Percentiles rank a stretch among this genome's conserved stretches.
Evolutionary conservation across 2,113 vertebrate species (phyloP).

Genomic region (Sorex fumeus): DNA sequence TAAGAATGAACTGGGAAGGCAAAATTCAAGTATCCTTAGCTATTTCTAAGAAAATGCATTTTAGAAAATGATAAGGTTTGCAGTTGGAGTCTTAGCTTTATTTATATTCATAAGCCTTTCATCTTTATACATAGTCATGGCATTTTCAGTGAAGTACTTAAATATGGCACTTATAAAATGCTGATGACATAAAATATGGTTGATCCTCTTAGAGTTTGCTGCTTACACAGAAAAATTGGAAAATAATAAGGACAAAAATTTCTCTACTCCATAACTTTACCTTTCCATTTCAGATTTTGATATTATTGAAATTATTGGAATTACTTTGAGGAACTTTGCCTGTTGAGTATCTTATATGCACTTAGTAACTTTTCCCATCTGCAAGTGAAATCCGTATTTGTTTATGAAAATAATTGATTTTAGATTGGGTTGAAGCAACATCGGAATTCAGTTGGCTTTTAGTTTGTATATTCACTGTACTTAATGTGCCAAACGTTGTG

Average conservation of each 20-base stretch:
- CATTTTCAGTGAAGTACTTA: slow-evolving; percentile 92
- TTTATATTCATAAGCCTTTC: slow-evolving; percentile 94
- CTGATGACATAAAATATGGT: slow-evolving; percentile 92
- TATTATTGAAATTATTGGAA: slow-evolving; percentile 86
- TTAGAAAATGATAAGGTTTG: slow-evolving; percentile 92
- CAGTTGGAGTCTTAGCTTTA: slow-evolving; percentile 92
- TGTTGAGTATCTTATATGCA: slow-evolving; percentile 81
- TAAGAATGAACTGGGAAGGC: slow-evolving; percentile 86
- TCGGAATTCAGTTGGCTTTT: slow-evolving; percentile 77
- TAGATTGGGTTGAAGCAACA: slow-evolving; percentile 80
- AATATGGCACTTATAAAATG: slow-evolving; percentile 92
- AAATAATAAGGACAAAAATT: slow-evolving; percentile 90
- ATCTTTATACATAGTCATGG: slow-evolving; percentile 91
- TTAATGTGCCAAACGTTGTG: slow-evolving; percentile 79
- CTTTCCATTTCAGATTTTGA: slow-evolving; percentile 86
- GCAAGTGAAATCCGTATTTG: slow-evolving; percentile 77
- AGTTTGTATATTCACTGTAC: slow-evolving; percentile 79
- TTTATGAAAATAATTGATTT: slow-evolving; percentile 81
- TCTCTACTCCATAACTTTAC: slow-evolving; percentile 87
- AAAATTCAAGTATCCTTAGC: slow-evolving; percentile 88
- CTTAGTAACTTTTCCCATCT: slow-evolving; percentile 84
- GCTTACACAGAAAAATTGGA: slow-evolving; percentile 90
- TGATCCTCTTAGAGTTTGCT: slow-evolving; percentile 92
- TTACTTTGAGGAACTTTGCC: slow-evolving; percentile 87
- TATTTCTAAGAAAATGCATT: slow-evolving; percentile 90